These are phyloP conservation scores for Solenopsis fugax DNA, from an alignment of 1,140 invertebrate genomes.

Conservation along the genomic window DNA sequence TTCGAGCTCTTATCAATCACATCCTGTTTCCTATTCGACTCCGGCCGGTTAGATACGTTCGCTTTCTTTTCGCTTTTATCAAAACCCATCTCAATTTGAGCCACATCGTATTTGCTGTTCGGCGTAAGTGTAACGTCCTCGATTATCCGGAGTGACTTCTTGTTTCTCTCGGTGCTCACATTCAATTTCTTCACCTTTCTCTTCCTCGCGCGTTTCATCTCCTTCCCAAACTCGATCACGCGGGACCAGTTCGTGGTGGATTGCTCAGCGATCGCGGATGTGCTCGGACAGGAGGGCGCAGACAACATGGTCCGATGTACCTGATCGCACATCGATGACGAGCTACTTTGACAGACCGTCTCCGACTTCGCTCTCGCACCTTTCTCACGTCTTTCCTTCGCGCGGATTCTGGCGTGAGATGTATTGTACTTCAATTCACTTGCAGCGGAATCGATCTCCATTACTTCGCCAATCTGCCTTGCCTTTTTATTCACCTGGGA, in stretches of 20 bases:
- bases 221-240: constrained; percentile 74
- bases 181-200: constrained; percentile 72
- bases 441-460: not conserved
- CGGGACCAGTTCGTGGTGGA: constrained; percentile 61
- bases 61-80: not conserved
- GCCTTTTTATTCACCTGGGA: not conserved
- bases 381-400: not conserved
- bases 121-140: not conserved
- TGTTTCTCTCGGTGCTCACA: constrained; percentile 62
- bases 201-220: constrained; percentile 70
- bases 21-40: not conserved
- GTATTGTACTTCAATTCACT: constrained; percentile 31
- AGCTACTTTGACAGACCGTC: not conserved
- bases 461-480: not conserved
- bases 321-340: not conserved
- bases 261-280: not conserved
- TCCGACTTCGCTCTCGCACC: not conserved
- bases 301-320: not conserved
- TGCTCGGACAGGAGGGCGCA: not conserved
- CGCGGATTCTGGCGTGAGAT: not conserved
- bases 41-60: not conserved
- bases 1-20: not conserved
- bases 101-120: not conserved
- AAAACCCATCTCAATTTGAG: too few species aligned
- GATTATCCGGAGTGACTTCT: not conserved